A percentile compares a stretch with the other conserved stretches of the same genome.
Conservation (phyloP, 2,113 vertebrate genomes). For the Mungos mungo region DNA sequence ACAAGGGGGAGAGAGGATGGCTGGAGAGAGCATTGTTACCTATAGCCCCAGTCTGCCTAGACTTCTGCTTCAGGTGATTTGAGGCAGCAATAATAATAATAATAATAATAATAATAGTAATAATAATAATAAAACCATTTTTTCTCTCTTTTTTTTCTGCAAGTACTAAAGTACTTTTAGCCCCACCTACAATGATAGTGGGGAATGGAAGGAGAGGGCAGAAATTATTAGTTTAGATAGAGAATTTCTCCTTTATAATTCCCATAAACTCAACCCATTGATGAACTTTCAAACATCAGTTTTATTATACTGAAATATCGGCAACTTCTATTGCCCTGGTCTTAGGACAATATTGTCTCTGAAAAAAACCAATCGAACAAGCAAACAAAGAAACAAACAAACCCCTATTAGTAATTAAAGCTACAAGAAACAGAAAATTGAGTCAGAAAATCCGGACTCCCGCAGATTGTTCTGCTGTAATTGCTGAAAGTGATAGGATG, state of each 20-base stretch:
- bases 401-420: neutral
- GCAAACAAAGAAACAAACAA: neutral
- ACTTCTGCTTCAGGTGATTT: neutral
- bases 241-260: neutral
- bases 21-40: neutral
- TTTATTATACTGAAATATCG: neutral
- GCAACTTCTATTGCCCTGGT: neutral
- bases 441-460: neutral
- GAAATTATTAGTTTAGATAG: neutral
- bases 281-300: neutral
- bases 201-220: rapidly evolving
- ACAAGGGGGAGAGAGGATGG: neutral
- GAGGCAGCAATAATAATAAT: neutral
- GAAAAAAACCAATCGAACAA: neutral
- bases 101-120: neutral
- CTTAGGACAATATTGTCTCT: neutral
- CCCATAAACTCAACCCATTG: neutral
- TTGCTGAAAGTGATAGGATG: neutral
- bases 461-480: neutral
- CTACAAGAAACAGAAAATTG: neutral
- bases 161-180: neutral
- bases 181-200: neutral
- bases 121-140: neutral
- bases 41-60: rapidly evolving
- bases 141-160: neutral